Conservation (phyloP, 2,113 vertebrate genomes). For the Irena cyanogastra region DNA sequence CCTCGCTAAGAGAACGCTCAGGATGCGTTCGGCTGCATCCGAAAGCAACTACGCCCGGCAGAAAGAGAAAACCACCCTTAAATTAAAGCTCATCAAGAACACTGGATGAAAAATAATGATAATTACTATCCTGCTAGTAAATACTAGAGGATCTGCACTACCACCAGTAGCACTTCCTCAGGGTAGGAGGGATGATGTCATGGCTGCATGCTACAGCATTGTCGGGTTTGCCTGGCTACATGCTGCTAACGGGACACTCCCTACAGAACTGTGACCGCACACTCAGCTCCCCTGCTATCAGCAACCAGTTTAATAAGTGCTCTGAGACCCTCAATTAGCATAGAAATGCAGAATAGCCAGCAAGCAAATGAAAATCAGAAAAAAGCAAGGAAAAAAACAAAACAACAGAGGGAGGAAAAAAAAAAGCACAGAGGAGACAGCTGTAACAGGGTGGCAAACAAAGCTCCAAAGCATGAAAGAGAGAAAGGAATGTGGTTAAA, state of each 20-base stretch:
- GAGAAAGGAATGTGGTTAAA: slow-evolving; percentile 65
- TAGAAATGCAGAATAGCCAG: slow-evolving; percentile 15
- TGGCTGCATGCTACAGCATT: slow-evolving; percentile 51
- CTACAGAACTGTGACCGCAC: slow-evolving; percentile 61
- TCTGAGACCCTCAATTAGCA: slow-evolving; percentile 59
- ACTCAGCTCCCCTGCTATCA: slow-evolving; percentile 53
- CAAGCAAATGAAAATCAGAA: neutral
- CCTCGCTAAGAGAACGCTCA: neutral
- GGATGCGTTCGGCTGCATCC: neutral
- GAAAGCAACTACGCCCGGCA: neutral
- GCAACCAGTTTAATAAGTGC: slow-evolving; percentile 55
- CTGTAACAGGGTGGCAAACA: slow-evolving; percentile 52
- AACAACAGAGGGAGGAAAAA: neutral
- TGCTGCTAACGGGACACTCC: slow-evolving; percentile 59
- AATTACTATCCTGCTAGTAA: neutral
- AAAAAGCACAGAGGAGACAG: neutral
- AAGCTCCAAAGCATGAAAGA: slow-evolving; percentile 61
- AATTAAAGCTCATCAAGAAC: neutral
- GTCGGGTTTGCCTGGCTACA: slow-evolving; percentile 43
- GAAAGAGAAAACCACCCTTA: neutral
- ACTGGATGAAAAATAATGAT: neutral
- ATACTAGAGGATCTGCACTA: slow-evolving; percentile 35
- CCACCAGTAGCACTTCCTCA: slow-evolving; percentile 62
- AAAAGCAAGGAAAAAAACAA: neutral
- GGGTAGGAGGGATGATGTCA: slow-evolving; percentile 65